These are phyloP conservation scores for Anthophora plumipes DNA, from an alignment of 2,888 invertebrate species.

Conservation along the genomic window DNA sequence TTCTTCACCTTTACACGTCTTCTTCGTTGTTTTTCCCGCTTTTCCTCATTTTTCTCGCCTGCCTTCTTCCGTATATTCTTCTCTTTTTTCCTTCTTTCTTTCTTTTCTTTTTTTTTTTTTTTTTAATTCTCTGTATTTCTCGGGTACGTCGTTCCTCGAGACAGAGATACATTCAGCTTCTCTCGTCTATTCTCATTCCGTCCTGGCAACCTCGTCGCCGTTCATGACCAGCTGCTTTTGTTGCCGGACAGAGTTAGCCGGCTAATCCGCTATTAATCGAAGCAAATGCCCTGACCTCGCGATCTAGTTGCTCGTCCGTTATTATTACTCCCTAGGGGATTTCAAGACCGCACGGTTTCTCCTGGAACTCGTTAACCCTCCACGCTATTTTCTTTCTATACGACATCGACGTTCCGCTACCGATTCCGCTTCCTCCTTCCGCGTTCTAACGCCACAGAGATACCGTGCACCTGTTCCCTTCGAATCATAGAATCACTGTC, in stretches of 20 bases:
- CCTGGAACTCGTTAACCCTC: conserved; percentile 27
- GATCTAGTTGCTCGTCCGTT: conserved; percentile 46
- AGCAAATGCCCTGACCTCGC: conserved; percentile 56
- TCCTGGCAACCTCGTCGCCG: conserved; percentile 26
- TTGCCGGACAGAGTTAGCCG: conserved; percentile 51
- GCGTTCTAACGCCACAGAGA: conserved; percentile 17
- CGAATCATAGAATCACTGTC: background rate
- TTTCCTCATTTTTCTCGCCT: background rate
- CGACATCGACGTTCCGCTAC: too few species aligned
- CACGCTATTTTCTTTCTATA: too few species aligned
- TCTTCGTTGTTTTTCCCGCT: background rate
- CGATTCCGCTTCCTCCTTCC: conserved; percentile 39
- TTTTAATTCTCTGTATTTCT: background rate
- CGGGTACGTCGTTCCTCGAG: background rate
- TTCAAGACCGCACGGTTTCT: conserved; percentile 42
- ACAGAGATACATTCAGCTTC: conserved; percentile 3
- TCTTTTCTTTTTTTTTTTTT: background rate
- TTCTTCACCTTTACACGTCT: background rate
- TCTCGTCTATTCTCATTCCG: conserved; percentile 53
- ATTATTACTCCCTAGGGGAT: conserved; percentile 42
- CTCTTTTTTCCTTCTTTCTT: background rate
- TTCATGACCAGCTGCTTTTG: conserved; percentile 46
- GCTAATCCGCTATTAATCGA: conserved; percentile 57
- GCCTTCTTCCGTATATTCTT: background rate
- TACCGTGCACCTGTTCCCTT: background rate